Base-by-base conservation (phyloP, 1,140 invertebrate genomes). In the Drosophila setifemur region DNA sequence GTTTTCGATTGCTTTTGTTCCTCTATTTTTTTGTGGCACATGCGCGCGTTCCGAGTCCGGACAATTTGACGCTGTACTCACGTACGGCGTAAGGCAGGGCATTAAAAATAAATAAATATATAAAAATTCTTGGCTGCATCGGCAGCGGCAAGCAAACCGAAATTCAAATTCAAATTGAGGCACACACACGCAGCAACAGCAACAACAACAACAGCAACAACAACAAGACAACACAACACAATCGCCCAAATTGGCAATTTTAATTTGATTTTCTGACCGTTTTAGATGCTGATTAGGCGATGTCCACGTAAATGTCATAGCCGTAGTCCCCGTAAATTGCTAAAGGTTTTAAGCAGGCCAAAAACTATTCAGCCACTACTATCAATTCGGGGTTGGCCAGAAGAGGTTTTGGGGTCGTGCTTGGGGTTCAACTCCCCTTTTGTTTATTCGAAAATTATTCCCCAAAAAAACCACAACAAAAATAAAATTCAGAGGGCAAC, bases 191-290 rank as follows among this genome's bases (percentile, higher is more conserved):
- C 12, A 25, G 21, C n/a, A 14, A 12, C 18, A 5, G 35, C 57
- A 43, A n/a, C n/a, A n/a, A n/a, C n/a, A 31, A n/a, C 39, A 8
- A 3, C 19, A 11, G 18, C 35, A 47, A 31, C 23, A n/a, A 16
- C 14, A 26, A 21, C 3, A 16, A 14, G 7, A 31, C 31, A 25
- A 7, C 19, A 14, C 6, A 14, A 28, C 7, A 9, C 19, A 16
- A 63, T 48, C 63, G 73, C 55, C 70, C 74, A 63, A 70, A 79
- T 85, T 85, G 81, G 73, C 79, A 67, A 71, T 74, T 85, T 83
- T 83, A 79, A 83, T 83, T 85, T 79, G 79, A 79, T 86, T 85
- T 78, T 72, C 68, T 86, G 81, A 23, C 70, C 81, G 53, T 79
- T 86, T 75, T 43, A 55, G 75, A 71, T 69, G 67, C 60, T 85